A percentile compares a stretch with the other conserved stretches of the same genome.
Evolutionary conservation across 2,113 vertebrate genomes (phyloP).

Genomic region (Nycticryphes semicollaris): DNA sequence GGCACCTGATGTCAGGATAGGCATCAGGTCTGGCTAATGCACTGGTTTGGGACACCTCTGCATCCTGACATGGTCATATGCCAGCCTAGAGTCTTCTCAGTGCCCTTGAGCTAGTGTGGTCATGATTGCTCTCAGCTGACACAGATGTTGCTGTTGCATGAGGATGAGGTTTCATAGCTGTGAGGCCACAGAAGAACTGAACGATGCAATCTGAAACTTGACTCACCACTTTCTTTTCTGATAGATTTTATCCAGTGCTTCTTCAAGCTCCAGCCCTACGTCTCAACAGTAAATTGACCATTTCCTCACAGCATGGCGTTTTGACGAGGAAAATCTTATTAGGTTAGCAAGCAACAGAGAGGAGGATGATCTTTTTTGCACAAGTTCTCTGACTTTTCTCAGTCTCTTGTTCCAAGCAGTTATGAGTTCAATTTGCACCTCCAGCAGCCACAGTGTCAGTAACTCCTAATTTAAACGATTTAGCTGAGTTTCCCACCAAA

Average conservation of each 20-base stretch:
- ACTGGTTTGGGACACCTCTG: background rate
- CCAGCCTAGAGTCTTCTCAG: background rate
- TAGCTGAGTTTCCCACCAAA: constrained; percentile 51
- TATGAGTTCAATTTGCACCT: constrained; percentile 35
- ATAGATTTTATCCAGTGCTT: background rate
- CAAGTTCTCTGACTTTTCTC: constrained; percentile 10
- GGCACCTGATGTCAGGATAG: background rate
- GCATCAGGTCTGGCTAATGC: background rate
- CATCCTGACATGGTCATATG: background rate
- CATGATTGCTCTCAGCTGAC: background rate
- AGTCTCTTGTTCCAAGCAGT: background rate
- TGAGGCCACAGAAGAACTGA: background rate
- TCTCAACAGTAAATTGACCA: background rate
- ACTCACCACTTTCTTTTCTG: background rate
- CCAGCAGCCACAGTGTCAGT: constrained; percentile 14
- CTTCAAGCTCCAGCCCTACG: background rate
- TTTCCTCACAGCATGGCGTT: background rate
- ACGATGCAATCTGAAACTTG: background rate
- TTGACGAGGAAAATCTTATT: background rate
- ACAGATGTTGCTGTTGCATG: background rate
- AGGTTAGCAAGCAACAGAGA: background rate
- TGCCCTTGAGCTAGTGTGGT: background rate
- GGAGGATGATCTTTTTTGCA: background rate
- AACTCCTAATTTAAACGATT: constrained; percentile 63
- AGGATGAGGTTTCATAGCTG: background rate